Base-by-base conservation (phyloP, 2,113 vertebrate species). In the Monopterus albus region DNA sequence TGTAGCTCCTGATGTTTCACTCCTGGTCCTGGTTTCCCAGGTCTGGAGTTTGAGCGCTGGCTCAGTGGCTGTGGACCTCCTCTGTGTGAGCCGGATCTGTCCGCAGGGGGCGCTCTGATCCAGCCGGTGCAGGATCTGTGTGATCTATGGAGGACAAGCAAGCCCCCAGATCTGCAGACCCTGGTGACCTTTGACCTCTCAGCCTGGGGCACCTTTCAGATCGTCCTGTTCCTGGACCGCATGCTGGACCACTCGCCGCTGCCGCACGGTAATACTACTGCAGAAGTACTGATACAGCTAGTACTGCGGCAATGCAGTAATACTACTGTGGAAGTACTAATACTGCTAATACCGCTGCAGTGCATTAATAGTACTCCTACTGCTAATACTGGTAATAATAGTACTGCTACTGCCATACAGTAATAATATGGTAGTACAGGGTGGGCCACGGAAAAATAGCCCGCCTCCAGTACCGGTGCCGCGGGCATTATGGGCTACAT, bases 11-110 rank as follows among this genome's bases (percentile, higher is more conserved):
- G n/a, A n/a, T n/a, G n/a, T n/a, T n/a, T n/a, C 53, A 67, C 76
- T 61, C 17, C 42, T 21, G 8, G 14, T 74, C 45, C 72, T 72
- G 57, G 13, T 67, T n/a, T n/a, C 68, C 36, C 91, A 99, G 97
- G 96, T 47, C 88, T 97, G 85, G 96, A 98, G 90, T 98, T 99
- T 25, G 95, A 97, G 82, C 96, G 95, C 81, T 99, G 97, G 97
- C 91, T 99, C 49, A 96, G 94, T 1, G 95, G 94, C 43, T 96
- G 95, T 2, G 97, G 97, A 4, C 95, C 97, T 3, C 97, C 97
- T 0, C 92, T 95, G 80, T 94, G 93, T 7, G 95, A 98, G 83
- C 97, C 97, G 0, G 96, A 98, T 76, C 93, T 98, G 84, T 97
- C 96, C 26, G 96, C 95, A 52, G 97, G 96, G 36, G 93, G 83